Conservation (phyloP, 2,888 invertebrate species). For the Metopia argyrocephala region DNA sequence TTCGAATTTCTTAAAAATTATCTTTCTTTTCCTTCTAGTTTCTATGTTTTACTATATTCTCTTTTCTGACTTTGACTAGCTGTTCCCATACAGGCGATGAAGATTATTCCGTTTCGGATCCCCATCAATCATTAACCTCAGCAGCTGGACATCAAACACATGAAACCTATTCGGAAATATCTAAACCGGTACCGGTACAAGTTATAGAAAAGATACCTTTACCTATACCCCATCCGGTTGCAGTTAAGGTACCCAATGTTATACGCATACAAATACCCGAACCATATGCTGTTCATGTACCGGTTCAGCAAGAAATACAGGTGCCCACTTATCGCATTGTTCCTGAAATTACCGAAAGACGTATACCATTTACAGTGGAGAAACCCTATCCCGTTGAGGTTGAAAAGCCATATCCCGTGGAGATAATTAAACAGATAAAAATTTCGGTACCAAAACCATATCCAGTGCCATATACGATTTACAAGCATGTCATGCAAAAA, state of each 20-base stretch:
- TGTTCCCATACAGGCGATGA: conserved; percentile 58
- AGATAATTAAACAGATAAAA: conserved; percentile 86
- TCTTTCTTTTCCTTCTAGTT: conserved; percentile 4
- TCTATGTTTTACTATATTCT: background rate
- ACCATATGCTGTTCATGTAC: conserved; percentile 86
- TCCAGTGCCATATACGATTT: conserved; percentile 86
- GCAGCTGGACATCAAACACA: conserved; percentile 64
- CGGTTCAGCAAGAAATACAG: conserved; percentile 85
- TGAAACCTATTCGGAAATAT: conserved; percentile 83
- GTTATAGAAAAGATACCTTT: conserved; percentile 86
- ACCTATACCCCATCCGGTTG: conserved; percentile 82
- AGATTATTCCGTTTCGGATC: conserved; percentile 51
- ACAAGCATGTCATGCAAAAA: conserved; percentile 85
- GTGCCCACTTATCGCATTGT: conserved; percentile 87
- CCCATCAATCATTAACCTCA: conserved; percentile 44
- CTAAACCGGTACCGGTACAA: conserved; percentile 84
- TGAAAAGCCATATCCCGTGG: conserved; percentile 87
- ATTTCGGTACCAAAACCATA: conserved; percentile 86
- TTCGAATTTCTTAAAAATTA: background rate
- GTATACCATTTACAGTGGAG: conserved; percentile 86
- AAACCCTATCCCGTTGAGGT: conserved; percentile 84
- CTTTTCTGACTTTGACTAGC: background rate
- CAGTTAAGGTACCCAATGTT: conserved; percentile 77
- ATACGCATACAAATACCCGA: conserved; percentile 86
- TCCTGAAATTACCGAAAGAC: conserved; percentile 85